Evolutionary conservation across 1,140 invertebrate genomes (phyloP), one percentile per base, ranked within the genome.

Genomic region (Drosophila santomea): DNA sequence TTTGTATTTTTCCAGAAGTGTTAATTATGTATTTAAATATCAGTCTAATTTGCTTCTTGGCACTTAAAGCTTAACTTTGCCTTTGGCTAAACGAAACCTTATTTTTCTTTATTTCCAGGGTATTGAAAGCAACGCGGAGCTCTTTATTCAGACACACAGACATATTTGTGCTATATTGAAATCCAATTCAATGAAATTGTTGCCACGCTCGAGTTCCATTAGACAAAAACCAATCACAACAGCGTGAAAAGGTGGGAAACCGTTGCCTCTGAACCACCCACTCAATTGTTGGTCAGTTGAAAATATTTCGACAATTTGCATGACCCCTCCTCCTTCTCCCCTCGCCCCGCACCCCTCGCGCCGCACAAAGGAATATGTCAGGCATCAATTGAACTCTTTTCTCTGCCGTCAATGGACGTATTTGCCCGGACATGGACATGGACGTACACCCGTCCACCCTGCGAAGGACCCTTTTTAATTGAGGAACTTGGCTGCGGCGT

Each of bases 171-270:
- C 52, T 74, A 91, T 85, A 91, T 86, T 91, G 90, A 91, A 91
- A 91, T 90, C 77, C 76, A 91, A 91, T 91, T 88, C 90, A 84
- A 78, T 78, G 84, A 89, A 89, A 89, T 82, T 82, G 83, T 78
- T 81, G 72, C 79, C 79, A 84, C 79, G 80, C 85, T 90, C 80
- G 85, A 84, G 83, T 91, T 91, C 85, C 90, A 91, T 91, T 91
- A 91, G 90, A 91, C 85, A 91, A 91, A 68, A 91, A 81, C 80
- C 82, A 90, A 90, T 90, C 84, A 89, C 79, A 89, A 88, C 83
- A 88, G 81, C 72, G 32, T 72, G 74, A 69, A 86, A 68, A 81
- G 82, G 60, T 50, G 43, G 39, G 32, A 39, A 55, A 48, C 15
- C 2, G 52, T 44, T 23, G 61, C 36, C 23, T 20, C 48, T 45